Evolutionary conservation across 2,113 vertebrate genomes (phyloP).

Genomic region (Eublepharis macularius): DNA sequence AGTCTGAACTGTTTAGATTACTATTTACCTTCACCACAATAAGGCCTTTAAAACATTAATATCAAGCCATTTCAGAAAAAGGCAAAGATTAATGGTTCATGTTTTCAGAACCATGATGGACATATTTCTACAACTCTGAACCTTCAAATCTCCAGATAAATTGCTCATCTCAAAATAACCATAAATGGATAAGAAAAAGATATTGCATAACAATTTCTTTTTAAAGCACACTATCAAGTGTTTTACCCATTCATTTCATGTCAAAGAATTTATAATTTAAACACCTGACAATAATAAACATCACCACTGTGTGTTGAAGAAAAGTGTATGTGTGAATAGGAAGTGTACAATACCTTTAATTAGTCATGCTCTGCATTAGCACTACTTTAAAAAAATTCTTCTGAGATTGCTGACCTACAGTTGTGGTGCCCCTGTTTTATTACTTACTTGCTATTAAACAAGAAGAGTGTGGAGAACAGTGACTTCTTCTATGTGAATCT

Average conservation of each 20-base stretch:
- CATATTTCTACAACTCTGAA: background rate
- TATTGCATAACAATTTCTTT: background rate
- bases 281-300: background rate
- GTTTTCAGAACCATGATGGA: background rate
- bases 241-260: background rate
- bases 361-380: background rate
- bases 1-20: background rate
- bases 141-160: no score
- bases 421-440: background rate
- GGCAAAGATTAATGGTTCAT: background rate
- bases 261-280: background rate
- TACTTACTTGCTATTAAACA: constrained; percentile 19
- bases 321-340: background rate
- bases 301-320: background rate
- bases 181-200: background rate
- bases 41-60: background rate
- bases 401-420: background rate
- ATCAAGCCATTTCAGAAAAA: background rate
- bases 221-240: background rate
- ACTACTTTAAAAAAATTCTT: constrained; percentile 13
- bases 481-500: background rate
- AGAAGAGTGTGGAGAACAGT: background rate
- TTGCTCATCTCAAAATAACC: background rate
- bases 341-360: background rate
- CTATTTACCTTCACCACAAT: background rate